These are phyloP conservation scores for Bombus haemorrhoidalis DNA, from an alignment of 1,140 invertebrate genomes.

Conservation along the genomic window DNA sequence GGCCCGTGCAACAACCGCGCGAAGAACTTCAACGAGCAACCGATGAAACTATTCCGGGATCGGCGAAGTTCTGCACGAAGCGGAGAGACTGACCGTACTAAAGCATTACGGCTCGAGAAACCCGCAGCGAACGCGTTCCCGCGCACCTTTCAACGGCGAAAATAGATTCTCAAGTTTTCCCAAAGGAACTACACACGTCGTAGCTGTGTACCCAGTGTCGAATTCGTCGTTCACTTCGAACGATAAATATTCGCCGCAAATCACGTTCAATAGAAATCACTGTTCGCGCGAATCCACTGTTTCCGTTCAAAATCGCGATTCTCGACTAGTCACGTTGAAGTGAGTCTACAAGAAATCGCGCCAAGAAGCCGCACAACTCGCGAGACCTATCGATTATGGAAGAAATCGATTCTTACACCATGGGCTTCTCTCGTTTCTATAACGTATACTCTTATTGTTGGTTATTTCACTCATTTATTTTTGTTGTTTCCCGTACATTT, in stretches of 20 bases:
- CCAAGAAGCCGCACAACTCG: conserved; percentile 3
- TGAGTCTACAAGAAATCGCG: not conserved
- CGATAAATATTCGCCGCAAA: conserved; percentile 20
- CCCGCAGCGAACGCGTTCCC: conserved; percentile 64
- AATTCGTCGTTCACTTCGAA: conserved; percentile 21
- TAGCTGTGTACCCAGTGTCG: conserved; percentile 4
- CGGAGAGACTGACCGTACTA: conserved; percentile 77
- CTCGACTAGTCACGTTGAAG: not conserved
- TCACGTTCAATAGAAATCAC: not conserved
- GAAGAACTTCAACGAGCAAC: conserved; percentile 35
- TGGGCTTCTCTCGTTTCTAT: not conserved
- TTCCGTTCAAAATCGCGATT: not conserved
- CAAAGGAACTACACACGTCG: conserved; percentile 58
- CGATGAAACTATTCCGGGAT: conserved; percentile 75
- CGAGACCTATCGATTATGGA: conserved; percentile 7
- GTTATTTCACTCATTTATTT: no score
- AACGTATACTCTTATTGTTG: not conserved
- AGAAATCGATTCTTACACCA: not conserved
- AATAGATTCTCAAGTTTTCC: conserved; percentile 77
- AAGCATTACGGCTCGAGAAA: conserved; percentile 69
- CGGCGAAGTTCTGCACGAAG: conserved; percentile 69
- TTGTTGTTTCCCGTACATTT: not conserved
- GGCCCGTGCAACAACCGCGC: not conserved
- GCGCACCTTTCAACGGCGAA: conserved; percentile 71
- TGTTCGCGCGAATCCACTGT: not conserved